phyloP scores from a whole-genome alignment of 2,797 vertebrate species.

The Chaenodraco wilsoni region DNA sequence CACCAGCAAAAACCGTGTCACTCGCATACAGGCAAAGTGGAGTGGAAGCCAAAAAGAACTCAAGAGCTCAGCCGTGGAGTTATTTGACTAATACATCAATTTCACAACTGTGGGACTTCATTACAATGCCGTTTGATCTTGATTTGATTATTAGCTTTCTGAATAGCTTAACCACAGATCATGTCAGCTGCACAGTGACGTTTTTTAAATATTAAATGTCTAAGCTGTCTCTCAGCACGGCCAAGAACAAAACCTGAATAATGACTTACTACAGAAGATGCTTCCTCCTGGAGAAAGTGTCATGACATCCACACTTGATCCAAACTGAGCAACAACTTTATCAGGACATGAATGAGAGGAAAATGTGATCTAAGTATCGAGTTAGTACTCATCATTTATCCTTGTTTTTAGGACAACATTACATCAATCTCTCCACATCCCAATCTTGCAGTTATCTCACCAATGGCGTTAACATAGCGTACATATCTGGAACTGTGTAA shows the following conservation, averaged over 20 bases:
- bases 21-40: constrained; percentile 13
- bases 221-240: neutral
- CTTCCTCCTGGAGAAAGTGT: constrained; percentile 23
- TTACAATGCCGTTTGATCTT: constrained; percentile 7
- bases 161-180: constrained; percentile 13
- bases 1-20: constrained; percentile 50
- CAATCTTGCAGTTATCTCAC: constrained; percentile 34
- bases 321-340: constrained; percentile 20
- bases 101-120: constrained; percentile 20
- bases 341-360: constrained; percentile 41
- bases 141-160: constrained; percentile 13
- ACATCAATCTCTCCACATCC: constrained; percentile 51
- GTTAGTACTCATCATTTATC: constrained; percentile 10
- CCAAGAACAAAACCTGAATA: constrained; percentile 58
- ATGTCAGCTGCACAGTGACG: neutral
- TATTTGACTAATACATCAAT: constrained; percentile 28
- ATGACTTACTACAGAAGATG: constrained; percentile 4
- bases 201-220: constrained; percentile 28
- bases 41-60: constrained; percentile 20
- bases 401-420: constrained; percentile 58
- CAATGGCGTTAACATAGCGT: constrained; percentile 17
- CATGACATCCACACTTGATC: constrained; percentile 18
- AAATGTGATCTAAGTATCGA: constrained; percentile 49
- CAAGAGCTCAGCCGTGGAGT: constrained; percentile 9
- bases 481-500: constrained; percentile 21